Percentiles rank a stretch among this genome's conserved stretches.
Evolutionary conservation across 2,797 vertebrate species (phyloP).

Genomic region (Antrozous pallidus): DNA sequence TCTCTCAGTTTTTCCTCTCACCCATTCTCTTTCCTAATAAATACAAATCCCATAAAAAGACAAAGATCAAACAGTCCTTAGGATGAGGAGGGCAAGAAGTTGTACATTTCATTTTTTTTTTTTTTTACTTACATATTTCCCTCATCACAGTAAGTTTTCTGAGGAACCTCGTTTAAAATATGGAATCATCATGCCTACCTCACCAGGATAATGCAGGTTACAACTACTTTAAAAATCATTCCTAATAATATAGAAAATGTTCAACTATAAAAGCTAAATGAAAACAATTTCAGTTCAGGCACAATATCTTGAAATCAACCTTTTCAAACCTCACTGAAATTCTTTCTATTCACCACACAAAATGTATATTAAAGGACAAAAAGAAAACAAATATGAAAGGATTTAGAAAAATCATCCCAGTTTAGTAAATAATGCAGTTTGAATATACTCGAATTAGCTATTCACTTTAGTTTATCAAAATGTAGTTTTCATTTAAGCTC

Average conservation of each 20-base stretch:
- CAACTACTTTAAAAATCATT: background rate
- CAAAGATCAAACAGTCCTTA: background rate
- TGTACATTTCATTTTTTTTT: background rate
- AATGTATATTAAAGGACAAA: slow-evolving; percentile 4
- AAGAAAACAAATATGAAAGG: slow-evolving; percentile 17
- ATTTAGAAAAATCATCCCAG: slow-evolving; percentile 31
- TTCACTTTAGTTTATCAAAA: slow-evolving; percentile 63
- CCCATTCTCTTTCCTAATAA: background rate
- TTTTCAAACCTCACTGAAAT: background rate
- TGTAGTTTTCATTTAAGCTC: slow-evolving; percentile 37
- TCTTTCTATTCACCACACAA: background rate
- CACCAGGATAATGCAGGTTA: background rate
- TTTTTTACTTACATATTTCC: background rate
- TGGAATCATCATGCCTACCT: background rate
- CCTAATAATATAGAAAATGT: background rate
- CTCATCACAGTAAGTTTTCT: background rate
- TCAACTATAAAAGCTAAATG: background rate
- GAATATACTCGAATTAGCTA: slow-evolving; percentile 59
- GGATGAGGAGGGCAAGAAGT: background rate
- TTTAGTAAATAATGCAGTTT: slow-evolving; percentile 63
- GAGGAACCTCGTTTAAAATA: slow-evolving; percentile 22
- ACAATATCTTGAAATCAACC: slow-evolving; percentile 15
- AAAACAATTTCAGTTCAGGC: slow-evolving; percentile 10
- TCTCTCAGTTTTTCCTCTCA: background rate
- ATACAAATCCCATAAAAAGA: background rate